These are phyloP conservation scores for Dryobotodes eremita DNA, from an alignment of 2,888 invertebrate species.

Conservation along the genomic window DNA sequence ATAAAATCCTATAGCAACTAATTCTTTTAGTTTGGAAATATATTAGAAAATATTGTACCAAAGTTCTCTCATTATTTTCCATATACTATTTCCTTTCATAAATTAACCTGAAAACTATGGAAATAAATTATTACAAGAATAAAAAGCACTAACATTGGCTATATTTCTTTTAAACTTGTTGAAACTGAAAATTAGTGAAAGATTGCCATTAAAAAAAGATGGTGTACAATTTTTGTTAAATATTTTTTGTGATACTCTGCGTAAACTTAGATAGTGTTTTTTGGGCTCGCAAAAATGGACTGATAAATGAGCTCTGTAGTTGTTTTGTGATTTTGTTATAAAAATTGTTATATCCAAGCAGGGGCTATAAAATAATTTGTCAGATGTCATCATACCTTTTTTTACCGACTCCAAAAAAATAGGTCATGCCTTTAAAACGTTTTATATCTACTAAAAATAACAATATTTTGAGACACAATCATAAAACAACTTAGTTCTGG, in stretches of 20 bases:
- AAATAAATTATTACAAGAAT: constrained; percentile 4
- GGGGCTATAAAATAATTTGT: not conserved
- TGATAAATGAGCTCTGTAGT: constrained; percentile 57
- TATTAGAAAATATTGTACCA: not conserved
- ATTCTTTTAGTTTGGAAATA: constrained; percentile 2
- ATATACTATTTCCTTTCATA: constrained; percentile 9
- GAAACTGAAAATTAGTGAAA: constrained; percentile 2
- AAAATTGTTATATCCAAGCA: not conserved
- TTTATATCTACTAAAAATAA: not conserved
- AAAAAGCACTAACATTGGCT: constrained; percentile 57
- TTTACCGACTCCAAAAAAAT: not conserved
- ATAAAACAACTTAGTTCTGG: constrained; percentile 45
- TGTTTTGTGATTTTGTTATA: constrained; percentile 49
- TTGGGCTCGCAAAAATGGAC: constrained; percentile 63
- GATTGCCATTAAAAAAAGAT: constrained; percentile 32
- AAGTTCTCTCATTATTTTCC: constrained; percentile 18
- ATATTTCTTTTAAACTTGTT: constrained; percentile 39
- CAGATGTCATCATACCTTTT: not conserved
- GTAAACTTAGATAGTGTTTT: constrained; percentile 53
- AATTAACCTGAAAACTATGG: not conserved
- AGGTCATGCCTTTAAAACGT: constrained; percentile 1
- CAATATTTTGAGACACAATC: constrained; percentile 34
- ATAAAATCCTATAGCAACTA: not conserved
- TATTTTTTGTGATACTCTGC: constrained; percentile 70
- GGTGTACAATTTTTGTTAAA: constrained; percentile 59